Evolutionary conservation across 2,888 invertebrate genomes (phyloP), one percentile per base, ranked within the genome.

Genomic region (Campopleginae sp.): DNA sequence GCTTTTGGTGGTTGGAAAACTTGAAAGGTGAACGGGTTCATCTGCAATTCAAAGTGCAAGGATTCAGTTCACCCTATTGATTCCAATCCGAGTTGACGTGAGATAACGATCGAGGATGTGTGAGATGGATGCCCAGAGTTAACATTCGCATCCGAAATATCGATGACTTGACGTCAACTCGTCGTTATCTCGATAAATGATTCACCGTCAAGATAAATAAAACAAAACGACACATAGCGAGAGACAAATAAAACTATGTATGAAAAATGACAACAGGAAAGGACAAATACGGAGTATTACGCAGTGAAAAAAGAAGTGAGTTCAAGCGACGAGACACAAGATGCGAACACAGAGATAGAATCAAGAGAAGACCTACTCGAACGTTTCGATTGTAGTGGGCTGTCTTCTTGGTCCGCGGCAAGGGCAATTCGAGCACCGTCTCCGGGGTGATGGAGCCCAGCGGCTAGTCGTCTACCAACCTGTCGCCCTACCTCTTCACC

Each of bases 331-430:
- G 78, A 31, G 42, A 79, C 72, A 68, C 74, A 77, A 54, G 71
- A 70, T 74, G 71, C 65, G 58, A 75, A 72, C 76, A 77, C 87
- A 89, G 86, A 78, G 77, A 90, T 90, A 90, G 89, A 91, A 88
- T 85, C 87, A 82, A 72, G 86, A 87, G 71, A 87, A 93, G 95
- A 97, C 97, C 94, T 97, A 97, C 97, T 97, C 94, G 97, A 96
- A 95, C 97, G 95, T 94, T 97, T 97, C 91, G 96, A 96, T 94
- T 97, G 97, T 91, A 97, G 96, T 92, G 97, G 97, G 93, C 97
- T 97, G 94, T 97, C 96, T 95, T 97, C 97, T 92, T 97, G 96
- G 93, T 97, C 96, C 89, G 95, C 95, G 88, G 95, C 95, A 92
- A 95, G 93, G 88, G 93, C 93, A 90, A 93, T 93, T 88, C 93